phyloP scores from a whole-genome alignment of 2,888 invertebrate genomes.

The Hermodice carunculata region DNA sequence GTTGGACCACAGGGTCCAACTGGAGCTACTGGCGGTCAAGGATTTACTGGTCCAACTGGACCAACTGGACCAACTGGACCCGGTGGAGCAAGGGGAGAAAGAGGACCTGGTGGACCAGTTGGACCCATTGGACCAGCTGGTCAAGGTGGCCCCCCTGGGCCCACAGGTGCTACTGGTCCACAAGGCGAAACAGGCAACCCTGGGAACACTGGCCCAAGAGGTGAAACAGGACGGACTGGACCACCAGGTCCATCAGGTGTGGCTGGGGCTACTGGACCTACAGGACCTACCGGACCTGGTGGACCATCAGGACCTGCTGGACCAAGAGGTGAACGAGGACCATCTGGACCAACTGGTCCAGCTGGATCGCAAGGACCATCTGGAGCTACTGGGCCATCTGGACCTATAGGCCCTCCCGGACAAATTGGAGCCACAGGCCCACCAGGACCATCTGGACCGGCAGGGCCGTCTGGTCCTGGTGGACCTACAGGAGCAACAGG shows the following conservation, averaged over 20 bases:
- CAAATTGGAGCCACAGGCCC: no score
- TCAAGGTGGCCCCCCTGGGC: slow-evolving; percentile 27
- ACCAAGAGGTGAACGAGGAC: slow-evolving; percentile 39
- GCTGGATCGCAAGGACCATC: slow-evolving; percentile 13
- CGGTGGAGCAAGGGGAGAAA: slow-evolving; percentile 19
- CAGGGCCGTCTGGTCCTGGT: slow-evolving; percentile 1
- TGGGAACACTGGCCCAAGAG: not conserved
- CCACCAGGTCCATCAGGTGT: slow-evolving; percentile 32
- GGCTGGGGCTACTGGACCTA: slow-evolving; percentile 4
- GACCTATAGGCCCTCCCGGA: slow-evolving; percentile 4
- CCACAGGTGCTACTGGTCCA: not conserved
- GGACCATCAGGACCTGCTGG: slow-evolving; percentile 31
- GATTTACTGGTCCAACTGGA: slow-evolving; percentile 72
- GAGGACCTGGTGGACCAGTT: slow-evolving; percentile 16
- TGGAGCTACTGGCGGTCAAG: slow-evolving; percentile 43
- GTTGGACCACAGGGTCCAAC: slow-evolving; percentile 72
- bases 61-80: slow-evolving; percentile 50
- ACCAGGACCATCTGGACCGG: slow-evolving; percentile 42
- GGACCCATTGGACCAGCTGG: slow-evolving; percentile 14
- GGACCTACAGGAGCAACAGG: slow-evolving; percentile 4
- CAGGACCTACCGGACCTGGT: slow-evolving; percentile 4
- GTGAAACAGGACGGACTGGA: slow-evolving; percentile 13
- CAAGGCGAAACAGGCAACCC: not conserved
- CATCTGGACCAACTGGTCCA: slow-evolving; percentile 34
- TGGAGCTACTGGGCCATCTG: not conserved